phyloP scores from a whole-genome alignment of 2,888 invertebrate genomes.

The Heteromurus nitidus region DNA sequence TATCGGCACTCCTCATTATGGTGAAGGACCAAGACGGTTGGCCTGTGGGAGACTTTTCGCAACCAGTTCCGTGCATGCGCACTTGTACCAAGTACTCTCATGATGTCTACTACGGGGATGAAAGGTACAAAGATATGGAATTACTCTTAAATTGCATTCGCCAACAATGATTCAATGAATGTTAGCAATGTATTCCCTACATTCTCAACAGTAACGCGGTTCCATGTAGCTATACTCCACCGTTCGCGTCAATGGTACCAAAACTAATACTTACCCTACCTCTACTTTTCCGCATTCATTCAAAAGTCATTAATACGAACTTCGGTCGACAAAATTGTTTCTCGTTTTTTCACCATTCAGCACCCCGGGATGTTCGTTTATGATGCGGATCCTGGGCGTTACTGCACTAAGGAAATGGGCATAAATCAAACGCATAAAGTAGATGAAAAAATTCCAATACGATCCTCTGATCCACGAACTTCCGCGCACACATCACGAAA shows the following conservation, averaged over 20 bases:
- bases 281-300: no score
- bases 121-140: slow-evolving; percentile 32
- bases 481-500: slow-evolving; percentile 2
- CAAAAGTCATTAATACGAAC: background rate
- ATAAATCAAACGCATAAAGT: background rate
- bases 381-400: slow-evolving; percentile 54
- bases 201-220: slow-evolving; percentile 44
- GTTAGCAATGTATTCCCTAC: background rate
- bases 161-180: no score
- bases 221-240: slow-evolving; percentile 65
- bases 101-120: slow-evolving; percentile 44
- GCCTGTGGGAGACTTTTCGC: slow-evolving; percentile 61
- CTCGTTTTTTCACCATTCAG: slow-evolving; percentile 30
- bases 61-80: slow-evolving; percentile 47
- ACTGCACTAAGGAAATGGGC: slow-evolving; percentile 27
- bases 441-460: background rate
- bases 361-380: slow-evolving; percentile 66
- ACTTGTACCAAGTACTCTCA: slow-evolving; percentile 57
- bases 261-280: background rate
- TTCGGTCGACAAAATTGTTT: no score
- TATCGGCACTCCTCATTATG: slow-evolving; percentile 56
- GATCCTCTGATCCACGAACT: slow-evolving; percentile 5
- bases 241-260: slow-evolving; percentile 46
- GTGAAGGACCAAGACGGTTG: slow-evolving; percentile 67
- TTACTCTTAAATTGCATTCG: no score